Evolutionary conservation across 2,113 vertebrate genomes (phyloP), one percentile per base, ranked within the genome.

Genomic region (Trachemys scripta): DNA sequence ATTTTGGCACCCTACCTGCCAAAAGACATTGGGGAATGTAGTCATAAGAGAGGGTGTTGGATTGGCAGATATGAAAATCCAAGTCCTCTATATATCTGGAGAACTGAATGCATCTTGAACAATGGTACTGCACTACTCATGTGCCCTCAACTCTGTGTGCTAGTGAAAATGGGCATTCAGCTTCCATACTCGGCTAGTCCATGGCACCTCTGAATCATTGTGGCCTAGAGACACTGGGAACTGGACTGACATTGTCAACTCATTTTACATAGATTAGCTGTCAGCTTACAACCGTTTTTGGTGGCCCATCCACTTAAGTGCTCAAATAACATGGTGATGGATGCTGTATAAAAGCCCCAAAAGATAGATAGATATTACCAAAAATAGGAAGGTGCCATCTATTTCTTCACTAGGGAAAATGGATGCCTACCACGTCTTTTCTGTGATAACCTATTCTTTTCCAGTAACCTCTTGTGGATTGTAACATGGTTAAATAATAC

Each of bases 401-500:
- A 65, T 65, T 65, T 65, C 7, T 65, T 31, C 13, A 65, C 13
- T 65, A 65, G 31, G 62, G 16, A 2, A 27, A 53, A 47, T 54
- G 82, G 49, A 31, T 80, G 31, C 31, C 10, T 1, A 12, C 90
- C 19, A 1, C 0, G 0, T 2, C 65, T 12, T 56, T 8, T 91
- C 29, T 0, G 2, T 2, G 84, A 47, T 20, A 17, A 25, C 56
- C 54, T 0, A 0, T 53, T 35, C 49, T 1, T 22, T 87, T 85
- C 47, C 6, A 31, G 31, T 35, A 35, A 35, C 31, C 62, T 65
- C 3, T 65, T 65, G 59, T 35, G 62, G 57, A 62, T 62, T 94
- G 51, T 7, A 54, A 10, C 80, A 47, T n/a, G 38, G 11, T 81
- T 83, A 45, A 80, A 81, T 7, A 85, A 93, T 51, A 72, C 80